These are phyloP conservation scores for Tenthredo amoena DNA, from an alignment of 2,888 invertebrate genomes.

Conservation along the genomic window DNA sequence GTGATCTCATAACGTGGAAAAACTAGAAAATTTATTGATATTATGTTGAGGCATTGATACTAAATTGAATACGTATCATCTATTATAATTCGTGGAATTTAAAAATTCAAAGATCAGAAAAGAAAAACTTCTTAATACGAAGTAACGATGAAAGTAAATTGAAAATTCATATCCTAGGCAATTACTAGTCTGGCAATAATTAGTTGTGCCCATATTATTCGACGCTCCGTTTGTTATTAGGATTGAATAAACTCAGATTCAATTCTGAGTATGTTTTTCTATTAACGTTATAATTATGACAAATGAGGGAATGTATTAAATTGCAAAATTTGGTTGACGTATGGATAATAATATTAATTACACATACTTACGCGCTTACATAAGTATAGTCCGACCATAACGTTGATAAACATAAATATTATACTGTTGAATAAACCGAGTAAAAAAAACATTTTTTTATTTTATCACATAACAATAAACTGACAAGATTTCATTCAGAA, in stretches of 20 bases:
- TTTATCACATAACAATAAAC: slow-evolving; percentile 35
- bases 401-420: slow-evolving; percentile 65
- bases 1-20: slow-evolving; percentile 65
- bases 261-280: neutral
- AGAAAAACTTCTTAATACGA: too few species aligned
- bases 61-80: neutral
- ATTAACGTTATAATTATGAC: neutral
- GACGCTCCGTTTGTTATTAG: neutral
- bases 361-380: slow-evolving; percentile 67
- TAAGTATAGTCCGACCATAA: slow-evolving; percentile 64
- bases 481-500: slow-evolving; percentile 40
- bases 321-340: neutral
- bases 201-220: neutral
- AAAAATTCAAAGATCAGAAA: neutral
- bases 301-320: neutral
- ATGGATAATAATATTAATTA: neutral
- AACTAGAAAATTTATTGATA: slow-evolving; percentile 62
- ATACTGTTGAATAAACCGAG: slow-evolving; percentile 67
- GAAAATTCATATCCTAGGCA: neutral
- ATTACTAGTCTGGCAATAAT: neutral
- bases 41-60: neutral
- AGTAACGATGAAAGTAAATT: neutral
- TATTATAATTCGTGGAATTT: neutral
- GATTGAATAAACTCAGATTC: neutral
- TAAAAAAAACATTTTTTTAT: slow-evolving; percentile 55